Percentiles rank a stretch among this genome's conserved stretches.
phyloP scores from a whole-genome alignment of 2,888 invertebrate genomes.

The Zhuqinia jingwanae region DNA sequence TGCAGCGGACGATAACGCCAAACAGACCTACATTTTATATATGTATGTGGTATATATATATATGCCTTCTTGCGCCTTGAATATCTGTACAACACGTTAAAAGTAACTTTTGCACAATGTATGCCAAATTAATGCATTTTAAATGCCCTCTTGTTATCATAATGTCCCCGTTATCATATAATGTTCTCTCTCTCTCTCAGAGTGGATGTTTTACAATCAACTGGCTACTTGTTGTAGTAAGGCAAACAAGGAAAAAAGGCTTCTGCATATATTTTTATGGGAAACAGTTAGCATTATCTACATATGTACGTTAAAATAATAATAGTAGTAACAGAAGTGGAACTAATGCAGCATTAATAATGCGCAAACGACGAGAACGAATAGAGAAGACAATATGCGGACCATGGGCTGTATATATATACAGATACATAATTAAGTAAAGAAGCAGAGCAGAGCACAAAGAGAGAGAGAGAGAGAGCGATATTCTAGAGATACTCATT shows the following conservation, averaged over 20 bases:
- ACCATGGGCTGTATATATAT: not conserved
- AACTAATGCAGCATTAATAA: slow-evolving; percentile 56
- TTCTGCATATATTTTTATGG: slow-evolving; percentile 34
- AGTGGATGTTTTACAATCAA: not conserved
- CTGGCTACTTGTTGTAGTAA: not conserved
- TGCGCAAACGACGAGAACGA: slow-evolving; percentile 21
- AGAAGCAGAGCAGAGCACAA: not conserved
- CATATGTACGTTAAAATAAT: no score
- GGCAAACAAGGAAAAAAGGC: not conserved
- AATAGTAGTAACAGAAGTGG: not conserved
- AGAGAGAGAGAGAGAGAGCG: not conserved
- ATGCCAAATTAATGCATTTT: slow-evolving; percentile 44
- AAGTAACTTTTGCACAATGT: not conserved
- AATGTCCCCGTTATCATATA: not conserved
- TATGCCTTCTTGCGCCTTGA: no score
- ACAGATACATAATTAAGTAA: no score
- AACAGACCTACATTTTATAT: not conserved
- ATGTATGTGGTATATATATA: no score
- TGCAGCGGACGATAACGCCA: not conserved
- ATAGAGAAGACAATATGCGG: not conserved
- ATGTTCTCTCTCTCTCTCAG: no score
- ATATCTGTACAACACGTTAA: not conserved
- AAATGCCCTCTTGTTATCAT: not conserved
- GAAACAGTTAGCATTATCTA: not conserved
- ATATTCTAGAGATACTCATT: not conserved